Conservation (phyloP, 2,888 invertebrate genomes). For the Thyatira batis region DNA sequence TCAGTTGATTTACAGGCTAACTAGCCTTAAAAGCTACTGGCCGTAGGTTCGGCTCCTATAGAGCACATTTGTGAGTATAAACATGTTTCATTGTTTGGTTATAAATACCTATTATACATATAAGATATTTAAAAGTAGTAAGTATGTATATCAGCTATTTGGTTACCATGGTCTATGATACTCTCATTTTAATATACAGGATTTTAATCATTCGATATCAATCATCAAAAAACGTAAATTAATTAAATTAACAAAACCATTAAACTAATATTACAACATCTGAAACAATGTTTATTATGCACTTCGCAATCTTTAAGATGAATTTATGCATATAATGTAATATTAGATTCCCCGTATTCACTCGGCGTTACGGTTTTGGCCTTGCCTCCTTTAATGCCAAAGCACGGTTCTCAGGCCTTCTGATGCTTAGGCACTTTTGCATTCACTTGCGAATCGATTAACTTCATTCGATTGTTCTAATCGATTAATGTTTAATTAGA, state of each 20-base stretch:
- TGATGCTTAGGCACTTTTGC: slow-evolving; percentile 20
- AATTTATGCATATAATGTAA: slow-evolving; percentile 4
- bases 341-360: neutral
- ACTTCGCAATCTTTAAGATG: slow-evolving; percentile 2
- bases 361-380: slow-evolving; percentile 17
- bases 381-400: slow-evolving; percentile 32
- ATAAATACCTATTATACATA: no score
- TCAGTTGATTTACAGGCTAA: no score
- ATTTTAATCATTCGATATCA: no score
- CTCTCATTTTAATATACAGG: no score
- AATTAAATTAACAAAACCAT: neutral
- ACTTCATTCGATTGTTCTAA: slow-evolving; percentile 14
- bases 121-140: no score
- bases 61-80: no score
- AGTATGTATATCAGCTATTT: no score
- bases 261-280: neutral
- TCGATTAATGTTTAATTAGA: slow-evolving; percentile 5
- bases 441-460: slow-evolving; percentile 30
- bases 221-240: neutral
- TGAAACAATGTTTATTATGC: neutral
- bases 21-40: no score
- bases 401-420: slow-evolving; percentile 4
- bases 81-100: no score
- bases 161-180: no score
- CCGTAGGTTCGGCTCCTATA: no score